A percentile compares a stretch with the other conserved stretches of the same genome.
Conservation (phyloP, 37 sponge, comb jelly and placozoan species). For the Axinella damicornis region DNA sequence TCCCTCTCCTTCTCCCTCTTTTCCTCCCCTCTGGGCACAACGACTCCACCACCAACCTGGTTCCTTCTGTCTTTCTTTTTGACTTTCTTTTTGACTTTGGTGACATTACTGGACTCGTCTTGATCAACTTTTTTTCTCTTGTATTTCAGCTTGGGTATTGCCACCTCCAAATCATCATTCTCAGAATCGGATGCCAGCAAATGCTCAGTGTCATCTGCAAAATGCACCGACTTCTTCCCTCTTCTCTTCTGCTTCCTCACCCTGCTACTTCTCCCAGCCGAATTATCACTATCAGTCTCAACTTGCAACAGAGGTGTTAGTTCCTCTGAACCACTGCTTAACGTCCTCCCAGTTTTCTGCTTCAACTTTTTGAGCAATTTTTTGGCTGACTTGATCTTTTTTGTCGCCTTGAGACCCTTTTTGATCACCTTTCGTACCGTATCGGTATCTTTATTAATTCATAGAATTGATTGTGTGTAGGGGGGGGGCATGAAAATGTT, state of each 20-base stretch:
- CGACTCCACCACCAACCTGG: background rate
- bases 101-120: too few relatives aligned
- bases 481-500: too few relatives aligned
- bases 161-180: background rate
- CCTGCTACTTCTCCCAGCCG: too few relatives aligned
- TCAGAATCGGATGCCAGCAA: background rate
- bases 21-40: background rate
- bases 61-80: constrained; percentile 5
- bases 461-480: too few relatives aligned
- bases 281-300: too few relatives aligned
- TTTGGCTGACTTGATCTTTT: background rate
- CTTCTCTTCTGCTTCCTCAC: constrained; percentile 25
- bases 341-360: constrained; percentile 34
- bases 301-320: too few relatives aligned
- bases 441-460: background rate
- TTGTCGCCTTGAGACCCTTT: background rate
- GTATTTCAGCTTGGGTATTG: too few relatives aligned
- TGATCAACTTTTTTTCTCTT: too few relatives aligned
- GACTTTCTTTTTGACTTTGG: too few relatives aligned
- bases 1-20: constrained; percentile 12
- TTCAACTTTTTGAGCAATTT: background rate
- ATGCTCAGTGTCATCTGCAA: too few relatives aligned
- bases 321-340: background rate
- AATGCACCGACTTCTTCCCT: background rate
- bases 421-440: constrained; percentile 17